Evolutionary conservation across 2,797 vertebrate species (phyloP).

Genomic region (Sebastiscus albofasciatus): DNA sequence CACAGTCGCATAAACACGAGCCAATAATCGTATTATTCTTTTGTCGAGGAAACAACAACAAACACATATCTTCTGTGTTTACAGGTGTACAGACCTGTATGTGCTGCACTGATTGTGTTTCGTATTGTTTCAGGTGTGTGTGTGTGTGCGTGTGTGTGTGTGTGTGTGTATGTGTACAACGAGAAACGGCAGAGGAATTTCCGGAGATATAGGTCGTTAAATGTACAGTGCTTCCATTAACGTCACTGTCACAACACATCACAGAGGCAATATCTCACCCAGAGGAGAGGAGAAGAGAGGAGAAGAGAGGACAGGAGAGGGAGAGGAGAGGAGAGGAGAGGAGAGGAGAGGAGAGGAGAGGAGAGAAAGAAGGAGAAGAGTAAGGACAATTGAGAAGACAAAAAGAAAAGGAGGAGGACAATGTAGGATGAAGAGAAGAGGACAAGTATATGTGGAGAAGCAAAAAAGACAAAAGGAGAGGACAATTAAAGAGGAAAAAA

Average conservation of each 20-base stretch:
- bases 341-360: no score
- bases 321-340: neutral
- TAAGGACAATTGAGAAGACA: neutral
- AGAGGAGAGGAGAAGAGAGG: neutral
- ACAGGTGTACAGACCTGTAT: constrained; percentile 37
- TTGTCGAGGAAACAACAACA: neutral
- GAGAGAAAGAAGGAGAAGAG: neutral
- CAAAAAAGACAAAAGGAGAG: no score
- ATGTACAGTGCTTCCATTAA: constrained; percentile 77
- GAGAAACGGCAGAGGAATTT: constrained; percentile 50
- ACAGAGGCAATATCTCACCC: constrained; percentile 74
- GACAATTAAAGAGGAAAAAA: no score
- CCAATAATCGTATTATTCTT: neutral
- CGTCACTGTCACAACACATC: constrained; percentile 77
- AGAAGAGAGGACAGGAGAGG: neutral
- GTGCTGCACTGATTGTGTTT: constrained; percentile 3
- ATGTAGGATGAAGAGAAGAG: neutral
- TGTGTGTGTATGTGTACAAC: constrained; percentile 8
- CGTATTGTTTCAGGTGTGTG: neutral
- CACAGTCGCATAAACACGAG: neutral
- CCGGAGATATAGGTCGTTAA: constrained; percentile 64
- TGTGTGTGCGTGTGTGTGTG: neutral
- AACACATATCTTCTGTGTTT: constrained; percentile 7
- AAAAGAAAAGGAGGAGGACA: neutral
- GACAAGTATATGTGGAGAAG: neutral